Base-by-base conservation (phyloP, 2,113 vertebrate species). In the Rynchops niger region DNA sequence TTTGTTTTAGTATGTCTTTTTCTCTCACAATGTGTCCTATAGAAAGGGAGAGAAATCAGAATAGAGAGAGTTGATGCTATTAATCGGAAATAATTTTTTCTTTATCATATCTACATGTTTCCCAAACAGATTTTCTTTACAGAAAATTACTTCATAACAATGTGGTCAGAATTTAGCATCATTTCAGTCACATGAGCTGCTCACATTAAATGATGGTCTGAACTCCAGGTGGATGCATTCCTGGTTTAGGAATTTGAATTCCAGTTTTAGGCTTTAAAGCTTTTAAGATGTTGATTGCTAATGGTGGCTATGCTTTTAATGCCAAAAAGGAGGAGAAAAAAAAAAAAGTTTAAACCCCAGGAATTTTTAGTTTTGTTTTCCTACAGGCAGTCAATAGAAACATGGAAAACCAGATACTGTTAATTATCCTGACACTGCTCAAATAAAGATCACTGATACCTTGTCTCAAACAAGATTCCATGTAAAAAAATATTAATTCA, bases 321-420 rank as follows among this genome's bases (percentile, higher is more conserved):
- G 6, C 1, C 9, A 83, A 52, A 63, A 56, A 52, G 3, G 4
- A 74, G 42, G 43, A 27, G 52, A 40, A 45, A 29, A 25, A 34
- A 34, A 14, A 18, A 27, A 18, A 27, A 21, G 0, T 32, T 67
- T 5, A 32, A 71, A 66, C 4, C 3, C 0, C 5, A 65, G 5
- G 9, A 55, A 59, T 19, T 43, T 58, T 65, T 56, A 4, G 5
- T 12, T n/a, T 49, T 30, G 1, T 45, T 78, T 86, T 80, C 10
- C 7, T 52, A 12, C 2, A 56, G 18, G 11, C n/a, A 69, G 8
- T 36, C 16, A 78, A 32, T 3, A 42, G 12, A 73, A 65, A 34
- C 1, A 1, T 4, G 73, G 19, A 65, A 42, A 63, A 45, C 0
- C 5, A 65, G 11, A 1, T 63, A 12, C 1, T 30, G 4, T 8